Evolutionary conservation across 92 coral and sea anemone genomes (phyloP), one percentile per base, ranked within the genome.

Genomic region (Virgularia gustaviana): DNA sequence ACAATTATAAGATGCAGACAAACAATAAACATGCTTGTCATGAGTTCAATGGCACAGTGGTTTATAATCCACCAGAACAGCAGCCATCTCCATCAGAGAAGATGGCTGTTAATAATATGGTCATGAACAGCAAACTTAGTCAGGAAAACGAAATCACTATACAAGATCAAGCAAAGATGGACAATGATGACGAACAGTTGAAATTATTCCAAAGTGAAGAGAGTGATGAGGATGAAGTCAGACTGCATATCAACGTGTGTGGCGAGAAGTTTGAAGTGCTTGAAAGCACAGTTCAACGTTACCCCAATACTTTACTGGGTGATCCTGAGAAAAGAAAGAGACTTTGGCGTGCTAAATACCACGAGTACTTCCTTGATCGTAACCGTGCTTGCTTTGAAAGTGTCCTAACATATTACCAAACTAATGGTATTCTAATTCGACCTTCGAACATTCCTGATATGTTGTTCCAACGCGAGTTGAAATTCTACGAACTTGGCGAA

Each of bases 351-450:
- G 83, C 85, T 33, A 86, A 72, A 23, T 74, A 83, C 37, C 71
- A 72, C 31, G 99, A 89, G 61, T 83, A 80, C 52, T 94, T 87
- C 64, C 83, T 94, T 34, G 99, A 94, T 78, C 81, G 91, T 16
- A 94, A 94, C 80, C 74, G 99, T 33, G 77, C 90, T 34, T 94
- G 99, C 65, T 94, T 94, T 72, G 99, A 94, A 53, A 84, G 96
- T 16, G 90, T 94, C 27, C 62, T 94, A 31, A 87, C 99, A 2
- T 94, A 85, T 72, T 94, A 89, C 49, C 99, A 94, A 83, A 94
- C 88, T 11, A 76, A 80, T 24, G 99, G 99, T 19, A 85, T 94
- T 1, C 77, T 94, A 0, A 89, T 87, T 22, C 87, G 90, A 36
- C 99, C 99, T 1, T 87, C 82, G 19, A 76, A 58, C 74, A 83